These are phyloP conservation scores for Sylvilagus floridanus DNA, from an alignment of 2,797 vertebrate species.

Conservation along the genomic window DNA sequence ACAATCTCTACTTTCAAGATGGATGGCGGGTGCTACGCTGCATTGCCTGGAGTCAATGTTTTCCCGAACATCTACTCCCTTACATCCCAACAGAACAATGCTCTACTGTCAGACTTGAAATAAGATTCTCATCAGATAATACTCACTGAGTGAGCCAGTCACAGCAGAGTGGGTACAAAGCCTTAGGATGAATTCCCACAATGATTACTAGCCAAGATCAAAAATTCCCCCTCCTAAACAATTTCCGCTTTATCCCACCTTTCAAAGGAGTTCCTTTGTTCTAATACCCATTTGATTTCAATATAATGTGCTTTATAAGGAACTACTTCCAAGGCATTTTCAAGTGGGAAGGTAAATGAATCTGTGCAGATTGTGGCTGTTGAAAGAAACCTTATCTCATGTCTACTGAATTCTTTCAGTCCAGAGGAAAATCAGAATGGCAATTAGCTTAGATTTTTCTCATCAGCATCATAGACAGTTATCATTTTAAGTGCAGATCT, in stretches of 20 bases:
- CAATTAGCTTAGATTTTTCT: slow-evolving; percentile 43
- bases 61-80: neutral
- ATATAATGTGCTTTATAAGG: neutral
- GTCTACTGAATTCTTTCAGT: neutral
- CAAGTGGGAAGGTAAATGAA: neutral
- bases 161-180: neutral
- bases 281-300: slow-evolving; percentile 31
- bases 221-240: slow-evolving; percentile 31
- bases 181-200: slow-evolving; percentile 31
- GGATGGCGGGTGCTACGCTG: neutral
- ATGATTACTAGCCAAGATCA: slow-evolving; percentile 46
- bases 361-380: neutral
- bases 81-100: slow-evolving; percentile 47
- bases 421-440: slow-evolving; percentile 38
- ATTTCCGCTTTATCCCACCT: neutral
- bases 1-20: neutral
- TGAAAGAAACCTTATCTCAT: slow-evolving; percentile 23
- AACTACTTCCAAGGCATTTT: slow-evolving; percentile 39
- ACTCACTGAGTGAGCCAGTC: slow-evolving; percentile 10
- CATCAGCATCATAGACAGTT: neutral
- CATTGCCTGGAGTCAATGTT: slow-evolving; percentile 1
- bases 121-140: slow-evolving; percentile 72
- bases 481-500: slow-evolving; percentile 12
- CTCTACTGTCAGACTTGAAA: slow-evolving; percentile 74
- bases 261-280: slow-evolving; percentile 44